Evolutionary conservation across 2,797 vertebrate species (phyloP).

Genomic region (Brotogeris chrysoptera): DNA sequence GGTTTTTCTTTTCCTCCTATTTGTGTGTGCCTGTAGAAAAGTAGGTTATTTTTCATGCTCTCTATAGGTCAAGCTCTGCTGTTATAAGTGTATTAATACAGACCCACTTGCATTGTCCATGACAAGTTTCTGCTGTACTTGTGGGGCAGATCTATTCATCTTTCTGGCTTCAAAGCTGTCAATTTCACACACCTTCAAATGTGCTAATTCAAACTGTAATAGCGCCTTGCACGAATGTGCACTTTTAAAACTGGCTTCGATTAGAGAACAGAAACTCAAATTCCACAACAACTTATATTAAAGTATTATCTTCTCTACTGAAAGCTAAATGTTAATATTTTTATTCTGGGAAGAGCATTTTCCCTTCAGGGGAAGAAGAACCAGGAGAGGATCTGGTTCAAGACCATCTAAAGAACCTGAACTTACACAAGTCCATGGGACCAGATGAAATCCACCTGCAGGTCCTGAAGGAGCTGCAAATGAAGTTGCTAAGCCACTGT

Average conservation of each 20-base stretch:
- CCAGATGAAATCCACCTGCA: too few relatives aligned
- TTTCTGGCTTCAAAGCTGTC: background rate
- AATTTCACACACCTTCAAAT: background rate
- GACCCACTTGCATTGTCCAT: rapidly evolving
- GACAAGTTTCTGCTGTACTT: background rate
- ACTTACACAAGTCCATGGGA: too few relatives aligned
- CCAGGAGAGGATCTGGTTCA: background rate
- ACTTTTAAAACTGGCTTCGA: background rate
- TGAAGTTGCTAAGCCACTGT: too few relatives aligned
- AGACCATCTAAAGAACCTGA: too few relatives aligned
- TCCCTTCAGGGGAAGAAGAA: too few relatives aligned
- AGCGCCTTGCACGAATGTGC: background rate
- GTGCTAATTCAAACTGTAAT: background rate
- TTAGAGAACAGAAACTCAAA: background rate
- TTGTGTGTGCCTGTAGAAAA: background rate
- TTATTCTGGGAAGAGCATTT: constrained; percentile 38
- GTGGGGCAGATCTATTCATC: background rate
- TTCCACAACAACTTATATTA: background rate
- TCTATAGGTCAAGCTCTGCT: background rate
- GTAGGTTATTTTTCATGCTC: background rate
- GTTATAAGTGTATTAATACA: background rate
- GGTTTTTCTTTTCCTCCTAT: background rate
- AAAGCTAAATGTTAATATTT: background rate
- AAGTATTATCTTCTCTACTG: background rate
- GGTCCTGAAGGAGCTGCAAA: too few relatives aligned